These are phyloP conservation scores for Clostera curtula DNA, from an alignment of 2,888 invertebrate species.

Conservation along the genomic window DNA sequence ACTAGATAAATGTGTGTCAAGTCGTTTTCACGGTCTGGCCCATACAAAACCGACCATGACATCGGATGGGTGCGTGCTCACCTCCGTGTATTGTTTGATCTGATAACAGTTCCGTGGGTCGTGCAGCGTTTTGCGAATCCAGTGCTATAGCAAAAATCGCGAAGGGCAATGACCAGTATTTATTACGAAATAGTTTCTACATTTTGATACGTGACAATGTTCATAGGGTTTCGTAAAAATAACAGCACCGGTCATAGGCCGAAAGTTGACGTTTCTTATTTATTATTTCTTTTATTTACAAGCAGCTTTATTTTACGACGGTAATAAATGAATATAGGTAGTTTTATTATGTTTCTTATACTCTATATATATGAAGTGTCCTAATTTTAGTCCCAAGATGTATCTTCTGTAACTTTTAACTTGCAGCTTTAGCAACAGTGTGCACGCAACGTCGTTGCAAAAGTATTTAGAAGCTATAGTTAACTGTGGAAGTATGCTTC, in stretches of 20 bases:
- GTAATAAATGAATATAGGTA: too few species aligned
- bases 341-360: too few species aligned
- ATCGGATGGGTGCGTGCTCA: constrained; percentile 36
- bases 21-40: constrained; percentile 61
- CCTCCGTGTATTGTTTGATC: constrained; percentile 26
- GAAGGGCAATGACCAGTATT: too few species aligned
- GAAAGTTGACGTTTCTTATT: too few species aligned
- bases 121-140: too few species aligned
- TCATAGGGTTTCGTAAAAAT: too few species aligned
- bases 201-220: too few species aligned
- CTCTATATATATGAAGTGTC: neutral
- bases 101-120: constrained; percentile 21
- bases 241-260: too few species aligned
- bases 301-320: too few species aligned
- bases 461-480: constrained; percentile 23
- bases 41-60: constrained; percentile 49
- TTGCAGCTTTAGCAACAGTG: constrained; percentile 11
- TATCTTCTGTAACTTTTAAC: constrained; percentile 12
- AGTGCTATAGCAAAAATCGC: too few species aligned
- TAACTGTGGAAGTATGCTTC: constrained; percentile 24
- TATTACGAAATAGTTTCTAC: too few species aligned
- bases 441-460: constrained; percentile 19
- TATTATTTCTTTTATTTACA: too few species aligned
- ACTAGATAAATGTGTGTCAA: constrained; percentile 64
- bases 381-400: constrained; percentile 1